These are phyloP conservation scores for Octodonta nipae DNA, from an alignment of 2,888 invertebrate species.

Conservation along the genomic window DNA sequence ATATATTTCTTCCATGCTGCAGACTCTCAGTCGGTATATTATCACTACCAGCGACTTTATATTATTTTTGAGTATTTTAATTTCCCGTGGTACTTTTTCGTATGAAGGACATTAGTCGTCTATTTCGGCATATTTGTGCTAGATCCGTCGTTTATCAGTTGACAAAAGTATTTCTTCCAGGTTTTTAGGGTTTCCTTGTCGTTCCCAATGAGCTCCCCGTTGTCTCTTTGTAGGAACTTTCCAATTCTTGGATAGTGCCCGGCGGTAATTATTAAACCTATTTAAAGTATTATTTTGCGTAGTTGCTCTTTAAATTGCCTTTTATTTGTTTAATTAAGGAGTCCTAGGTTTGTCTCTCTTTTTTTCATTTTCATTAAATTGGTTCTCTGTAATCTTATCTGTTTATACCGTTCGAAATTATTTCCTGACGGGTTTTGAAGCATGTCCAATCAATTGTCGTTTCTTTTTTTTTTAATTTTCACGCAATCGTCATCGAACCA, in stretches of 20 bases:
- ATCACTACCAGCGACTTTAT: background rate
- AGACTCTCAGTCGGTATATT: too few relatives aligned
- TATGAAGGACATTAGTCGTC: background rate
- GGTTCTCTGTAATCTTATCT: too few relatives aligned
- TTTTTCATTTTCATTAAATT: too few relatives aligned
- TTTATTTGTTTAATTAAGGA: background rate
- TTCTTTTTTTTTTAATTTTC: too few relatives aligned
- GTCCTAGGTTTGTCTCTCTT: background rate
- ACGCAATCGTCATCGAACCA: too few relatives aligned
- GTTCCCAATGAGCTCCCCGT: background rate
- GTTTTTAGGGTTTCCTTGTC: background rate
- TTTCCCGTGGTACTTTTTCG: background rate
- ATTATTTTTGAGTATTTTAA: background rate
- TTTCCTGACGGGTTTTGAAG: too few relatives aligned
- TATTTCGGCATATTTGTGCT: background rate
- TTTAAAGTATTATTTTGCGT: background rate
- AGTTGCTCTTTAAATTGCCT: background rate
- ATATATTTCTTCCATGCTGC: background rate
- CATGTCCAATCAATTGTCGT: too few relatives aligned
- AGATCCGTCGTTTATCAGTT: background rate
- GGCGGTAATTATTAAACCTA: background rate
- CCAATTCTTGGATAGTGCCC: background rate
- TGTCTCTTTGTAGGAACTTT: background rate
- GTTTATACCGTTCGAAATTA: too few relatives aligned
- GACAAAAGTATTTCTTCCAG: background rate